These are phyloP conservation scores for human DNA, from an alignment of 2,113 vertebrate species.

Conservation along the genomic window DNA sequence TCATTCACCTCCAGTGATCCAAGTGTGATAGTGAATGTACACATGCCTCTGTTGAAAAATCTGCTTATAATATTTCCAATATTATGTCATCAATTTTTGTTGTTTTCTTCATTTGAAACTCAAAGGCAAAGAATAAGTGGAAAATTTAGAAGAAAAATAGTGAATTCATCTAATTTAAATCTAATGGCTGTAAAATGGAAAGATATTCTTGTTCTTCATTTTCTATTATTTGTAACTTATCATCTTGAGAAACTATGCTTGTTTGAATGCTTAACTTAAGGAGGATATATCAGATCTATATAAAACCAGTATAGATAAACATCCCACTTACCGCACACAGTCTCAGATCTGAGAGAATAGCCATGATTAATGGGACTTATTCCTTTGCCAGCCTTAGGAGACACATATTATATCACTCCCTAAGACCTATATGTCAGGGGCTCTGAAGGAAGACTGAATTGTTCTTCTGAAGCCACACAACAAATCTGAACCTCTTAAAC, in stretches of 20 bases:
- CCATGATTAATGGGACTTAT: background rate
- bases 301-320: background rate
- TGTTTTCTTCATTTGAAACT: background rate
- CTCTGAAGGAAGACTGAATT: background rate
- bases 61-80: background rate
- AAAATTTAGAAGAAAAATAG: background rate
- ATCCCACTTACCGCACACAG: background rate
- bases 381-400: background rate
- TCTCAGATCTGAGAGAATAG: background rate
- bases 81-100: background rate
- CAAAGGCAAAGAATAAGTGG: background rate
- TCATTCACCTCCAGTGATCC: background rate
- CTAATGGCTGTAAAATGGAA: background rate
- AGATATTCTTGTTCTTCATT: background rate
- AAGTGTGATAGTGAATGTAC: background rate
- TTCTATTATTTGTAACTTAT: background rate
- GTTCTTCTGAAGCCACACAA: background rate
- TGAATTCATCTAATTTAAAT: background rate
- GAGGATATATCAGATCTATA: background rate
- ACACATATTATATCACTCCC: background rate
- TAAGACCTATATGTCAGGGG: background rate
- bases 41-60: background rate
- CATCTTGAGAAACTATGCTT: background rate
- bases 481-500: background rate
- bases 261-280: background rate